Evolutionary conservation across 2,797 vertebrate genomes (phyloP).

Genomic region (Buceros bicornis): DNA sequence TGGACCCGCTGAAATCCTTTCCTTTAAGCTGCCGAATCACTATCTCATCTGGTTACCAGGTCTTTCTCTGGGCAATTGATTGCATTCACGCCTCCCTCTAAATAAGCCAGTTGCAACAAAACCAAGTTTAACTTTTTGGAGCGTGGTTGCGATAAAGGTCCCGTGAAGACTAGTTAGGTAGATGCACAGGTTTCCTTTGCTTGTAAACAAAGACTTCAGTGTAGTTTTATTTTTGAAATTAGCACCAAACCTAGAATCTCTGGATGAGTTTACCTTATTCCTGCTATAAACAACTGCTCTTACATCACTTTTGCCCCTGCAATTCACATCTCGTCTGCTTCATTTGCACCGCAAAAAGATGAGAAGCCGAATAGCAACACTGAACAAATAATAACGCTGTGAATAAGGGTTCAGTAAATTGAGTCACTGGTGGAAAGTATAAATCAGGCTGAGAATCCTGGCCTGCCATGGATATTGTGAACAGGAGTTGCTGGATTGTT

Average conservation of each 20-base stretch:
- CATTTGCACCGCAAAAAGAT: not conserved
- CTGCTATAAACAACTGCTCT: not conserved
- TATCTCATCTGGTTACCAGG: not conserved
- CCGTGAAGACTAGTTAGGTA: not conserved
- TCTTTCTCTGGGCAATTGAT: not conserved
- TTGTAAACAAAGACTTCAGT: not conserved
- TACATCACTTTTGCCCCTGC: not conserved
- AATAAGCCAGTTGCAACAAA: not conserved
- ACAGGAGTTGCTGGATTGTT: not conserved
- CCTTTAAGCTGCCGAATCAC: not conserved
- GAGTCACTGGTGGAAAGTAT: not conserved
- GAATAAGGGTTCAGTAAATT: not conserved
- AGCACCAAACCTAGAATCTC: not conserved
- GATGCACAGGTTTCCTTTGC: not conserved
- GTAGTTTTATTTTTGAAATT: not conserved
- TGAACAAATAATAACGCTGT: not conserved
- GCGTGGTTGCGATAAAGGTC: not conserved
- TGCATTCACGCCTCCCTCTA: not conserved
- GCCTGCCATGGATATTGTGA: accelerated
- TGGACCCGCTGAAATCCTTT: not conserved
- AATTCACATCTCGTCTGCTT: not conserved
- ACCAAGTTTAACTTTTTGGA: not conserved
- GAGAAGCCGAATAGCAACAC: not conserved
- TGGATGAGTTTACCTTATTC: not conserved
- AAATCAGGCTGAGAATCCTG: not conserved